Conservation (phyloP, 2,113 vertebrate species). For the Anhinga anhinga region DNA sequence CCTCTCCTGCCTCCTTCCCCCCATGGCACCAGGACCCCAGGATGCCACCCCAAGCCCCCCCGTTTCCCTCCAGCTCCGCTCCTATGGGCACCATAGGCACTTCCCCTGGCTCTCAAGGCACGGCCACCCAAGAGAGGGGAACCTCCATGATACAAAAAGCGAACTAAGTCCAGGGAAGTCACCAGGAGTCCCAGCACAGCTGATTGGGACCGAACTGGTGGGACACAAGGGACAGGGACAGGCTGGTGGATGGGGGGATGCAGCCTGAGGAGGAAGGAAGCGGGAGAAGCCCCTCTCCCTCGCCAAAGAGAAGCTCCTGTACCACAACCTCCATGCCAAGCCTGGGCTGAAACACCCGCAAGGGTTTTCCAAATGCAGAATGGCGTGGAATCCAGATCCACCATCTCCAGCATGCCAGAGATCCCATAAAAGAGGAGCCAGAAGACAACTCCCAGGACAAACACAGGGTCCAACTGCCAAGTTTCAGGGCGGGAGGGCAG, state of each 20-base stretch:
- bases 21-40: not conserved
- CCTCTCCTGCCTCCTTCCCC: not conserved
- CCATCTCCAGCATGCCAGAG: not conserved
- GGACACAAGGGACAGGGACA: not conserved
- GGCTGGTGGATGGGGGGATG: fast-evolving
- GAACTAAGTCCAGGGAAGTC: not conserved
- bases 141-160: not conserved
- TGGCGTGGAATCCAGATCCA: not conserved
- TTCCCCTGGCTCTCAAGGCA: not conserved
- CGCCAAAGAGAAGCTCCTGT: fast-evolving
- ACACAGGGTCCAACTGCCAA: not conserved
- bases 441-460: not conserved
- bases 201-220: not conserved
- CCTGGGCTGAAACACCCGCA: fast-evolving
- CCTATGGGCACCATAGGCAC: fast-evolving
- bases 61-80: not conserved
- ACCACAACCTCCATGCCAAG: not conserved
- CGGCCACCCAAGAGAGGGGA: not conserved
- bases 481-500: not conserved
- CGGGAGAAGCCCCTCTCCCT: not conserved
- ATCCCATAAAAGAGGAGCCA: not conserved
- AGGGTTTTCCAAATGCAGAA: not conserved
- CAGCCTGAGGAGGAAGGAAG: not conserved
- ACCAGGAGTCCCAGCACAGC: not conserved
- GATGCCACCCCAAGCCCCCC: not conserved